Evolutionary conservation across 2,888 invertebrate species (phyloP), one percentile per base, ranked within the genome.

Genomic region (Calephelis perditalis): DNA sequence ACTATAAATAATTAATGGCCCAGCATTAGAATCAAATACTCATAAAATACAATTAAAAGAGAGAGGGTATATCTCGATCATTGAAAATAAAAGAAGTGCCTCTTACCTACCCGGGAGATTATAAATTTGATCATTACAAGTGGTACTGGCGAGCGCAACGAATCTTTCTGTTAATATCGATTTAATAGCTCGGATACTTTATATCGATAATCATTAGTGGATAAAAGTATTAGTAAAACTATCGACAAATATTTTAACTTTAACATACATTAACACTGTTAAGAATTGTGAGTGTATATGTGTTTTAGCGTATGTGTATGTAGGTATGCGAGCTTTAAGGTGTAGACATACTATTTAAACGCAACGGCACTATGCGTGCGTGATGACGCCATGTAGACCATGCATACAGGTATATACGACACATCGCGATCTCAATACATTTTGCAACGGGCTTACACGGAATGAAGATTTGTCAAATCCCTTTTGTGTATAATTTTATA

Each of bases 21-120:
- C 78, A 72, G 81, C 81, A 90, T 90, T 89, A 89, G 89, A 91
- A 91, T 91, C 90, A 89, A 89, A 90, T 86, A 86, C 87, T 86
- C 89, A 89, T 89, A 89, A 91, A 91, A 90, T 88, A 91, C 89
- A 91, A 90, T 91, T 88, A 89, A 89, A 88, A 86, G 84, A 85
- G 81, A 86, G 83, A 84, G 80, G 79, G 78, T 79, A 83, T 80
- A 84, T 82, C 79, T 84, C 77, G 74, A 72, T 75, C 83, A 81
- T 81, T 77, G 74, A 86, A 87, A 88, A 88, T 83, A 86, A 88
- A 86, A 85, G 81, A 86, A 79, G 68, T 74, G 73, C 72, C 75
- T 81, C 79, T 82, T 87, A 88, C 87, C 87, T 85, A 86, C 87
- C 82, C 78, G 82, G 77, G 81, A 82, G 86, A 86, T 86, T 88